These are phyloP conservation scores for Gymnosoma rotundatum DNA, from an alignment of 2,888 invertebrate genomes.

Conservation along the genomic window DNA sequence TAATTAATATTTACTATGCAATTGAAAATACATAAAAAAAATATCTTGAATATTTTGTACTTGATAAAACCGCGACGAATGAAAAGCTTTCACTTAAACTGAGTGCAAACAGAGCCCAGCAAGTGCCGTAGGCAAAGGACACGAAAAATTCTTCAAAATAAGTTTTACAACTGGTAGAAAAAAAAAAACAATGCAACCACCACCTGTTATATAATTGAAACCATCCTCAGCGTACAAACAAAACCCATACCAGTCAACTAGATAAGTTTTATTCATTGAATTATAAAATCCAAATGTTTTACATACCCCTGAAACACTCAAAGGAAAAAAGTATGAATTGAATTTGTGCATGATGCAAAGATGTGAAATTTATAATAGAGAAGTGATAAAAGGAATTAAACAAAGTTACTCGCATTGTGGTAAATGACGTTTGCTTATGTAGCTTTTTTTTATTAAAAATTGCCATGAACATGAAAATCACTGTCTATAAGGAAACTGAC, in stretches of 20 bases:
- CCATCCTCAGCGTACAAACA: slow-evolving; percentile 85
- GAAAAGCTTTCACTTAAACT: slow-evolving; percentile 86
- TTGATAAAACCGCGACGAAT: slow-evolving; percentile 94
- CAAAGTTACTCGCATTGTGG: not conserved
- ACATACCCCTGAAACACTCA: slow-evolving; percentile 79
- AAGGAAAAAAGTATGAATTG: not conserved
- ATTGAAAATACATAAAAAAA: not conserved
- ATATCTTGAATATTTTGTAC: slow-evolving; percentile 80
- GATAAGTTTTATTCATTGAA: slow-evolving; percentile 81
- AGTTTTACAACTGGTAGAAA: slow-evolving; percentile 85
- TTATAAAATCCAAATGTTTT: slow-evolving; percentile 80
- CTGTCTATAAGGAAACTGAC: slow-evolving; percentile 14
- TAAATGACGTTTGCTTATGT: slow-evolving; percentile 5
- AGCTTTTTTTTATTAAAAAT: not conserved
- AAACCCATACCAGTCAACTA: slow-evolving; percentile 96
- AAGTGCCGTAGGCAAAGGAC: slow-evolving; percentile 88
- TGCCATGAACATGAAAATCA: not conserved
- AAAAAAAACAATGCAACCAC: slow-evolving; percentile 93
- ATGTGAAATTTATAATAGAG: not conserved
- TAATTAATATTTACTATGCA: not conserved
- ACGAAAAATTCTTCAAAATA: slow-evolving; percentile 86
- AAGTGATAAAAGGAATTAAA: not conserved
- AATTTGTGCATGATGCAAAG: not conserved
- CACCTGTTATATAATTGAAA: slow-evolving; percentile 97
- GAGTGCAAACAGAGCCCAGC: slow-evolving; percentile 91